phyloP scores from a whole-genome alignment of 2,113 vertebrate genomes.

The Thamnophis sirtalis region DNA sequence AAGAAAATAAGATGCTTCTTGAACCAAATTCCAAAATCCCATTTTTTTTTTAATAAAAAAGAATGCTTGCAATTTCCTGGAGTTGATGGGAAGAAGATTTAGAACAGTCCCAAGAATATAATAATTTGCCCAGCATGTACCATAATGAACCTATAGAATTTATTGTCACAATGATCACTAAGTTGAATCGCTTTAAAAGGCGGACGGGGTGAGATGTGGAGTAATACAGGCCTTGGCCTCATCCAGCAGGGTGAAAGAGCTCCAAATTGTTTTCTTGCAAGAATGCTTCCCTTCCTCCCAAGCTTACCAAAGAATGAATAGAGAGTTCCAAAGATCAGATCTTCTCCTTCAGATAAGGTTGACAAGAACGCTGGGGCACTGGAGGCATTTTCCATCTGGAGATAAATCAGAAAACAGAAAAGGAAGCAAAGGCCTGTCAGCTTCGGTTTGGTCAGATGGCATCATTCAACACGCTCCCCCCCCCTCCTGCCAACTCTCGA shows the following conservation, averaged over 20 bases:
- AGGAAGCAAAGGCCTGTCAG: neutral
- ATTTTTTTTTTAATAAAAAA: neutral
- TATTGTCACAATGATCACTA: neutral
- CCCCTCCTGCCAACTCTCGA: neutral
- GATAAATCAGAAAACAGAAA: slow-evolving; percentile 22
- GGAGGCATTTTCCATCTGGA: slow-evolving; percentile 79
- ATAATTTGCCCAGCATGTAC: neutral
- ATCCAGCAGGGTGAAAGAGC: neutral
- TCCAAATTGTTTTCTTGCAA: neutral
- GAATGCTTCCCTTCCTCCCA: slow-evolving; percentile 18
- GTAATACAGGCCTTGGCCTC: neutral
- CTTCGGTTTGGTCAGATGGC: accelerated
- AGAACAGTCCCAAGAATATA: neutral
- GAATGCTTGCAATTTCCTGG: neutral
- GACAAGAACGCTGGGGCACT: slow-evolving; percentile 68
- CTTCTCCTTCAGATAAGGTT: slow-evolving; percentile 73
- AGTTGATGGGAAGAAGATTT: neutral
- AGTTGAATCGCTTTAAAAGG: neutral
- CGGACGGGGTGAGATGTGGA: neutral
- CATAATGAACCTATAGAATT: neutral
- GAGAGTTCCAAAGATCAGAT: slow-evolving; percentile 75
- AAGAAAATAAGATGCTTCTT: neutral
- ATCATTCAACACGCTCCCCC: neutral
- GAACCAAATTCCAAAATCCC: neutral
- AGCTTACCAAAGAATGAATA: slow-evolving; percentile 76